Percentiles rank a stretch among this genome's conserved stretches.
phyloP scores from a whole-genome alignment of 2,888 invertebrate species.

The Cryptophagus acutangulus region DNA sequence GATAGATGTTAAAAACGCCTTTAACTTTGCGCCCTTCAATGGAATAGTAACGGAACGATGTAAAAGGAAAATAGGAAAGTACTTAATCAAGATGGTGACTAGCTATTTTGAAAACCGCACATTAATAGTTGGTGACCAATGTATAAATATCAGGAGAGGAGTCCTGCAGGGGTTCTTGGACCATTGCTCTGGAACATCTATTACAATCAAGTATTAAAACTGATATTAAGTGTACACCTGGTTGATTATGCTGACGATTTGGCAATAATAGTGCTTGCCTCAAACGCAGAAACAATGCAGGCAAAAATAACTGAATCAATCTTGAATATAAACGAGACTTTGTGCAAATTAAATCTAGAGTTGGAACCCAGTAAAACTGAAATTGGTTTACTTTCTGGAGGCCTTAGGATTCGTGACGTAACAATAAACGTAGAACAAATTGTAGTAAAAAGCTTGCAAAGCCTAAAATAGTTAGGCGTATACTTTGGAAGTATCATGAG shows the following conservation, averaged over 20 bases:
- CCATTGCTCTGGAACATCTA: conserved; percentile 6
- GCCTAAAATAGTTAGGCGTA: no score
- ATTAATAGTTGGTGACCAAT: background rate
- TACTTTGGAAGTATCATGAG: no score
- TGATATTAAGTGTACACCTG: background rate
- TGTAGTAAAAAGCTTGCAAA: no score
- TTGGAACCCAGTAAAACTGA: no score
- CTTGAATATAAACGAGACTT: no score
- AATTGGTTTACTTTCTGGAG: no score
- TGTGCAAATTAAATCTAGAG: no score
- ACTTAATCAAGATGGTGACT: conserved; percentile 3
- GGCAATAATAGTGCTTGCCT: background rate
- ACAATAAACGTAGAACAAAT: no score
- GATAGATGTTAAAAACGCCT: conserved; percentile 16
- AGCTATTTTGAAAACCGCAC: conserved; percentile 6
- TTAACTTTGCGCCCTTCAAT: conserved; percentile 14
- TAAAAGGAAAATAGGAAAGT: background rate
- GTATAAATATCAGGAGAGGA: background rate
- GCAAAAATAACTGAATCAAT: no score
- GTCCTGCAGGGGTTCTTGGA: conserved; percentile 10
- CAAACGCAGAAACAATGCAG: no score
- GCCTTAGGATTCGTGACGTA: no score
- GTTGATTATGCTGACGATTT: conserved; percentile 1
- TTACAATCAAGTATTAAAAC: background rate
- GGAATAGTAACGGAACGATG: conserved; percentile 2